Conservation (phyloP, 2,113 vertebrate genomes). For the Hippocampus zosterae region DNA sequence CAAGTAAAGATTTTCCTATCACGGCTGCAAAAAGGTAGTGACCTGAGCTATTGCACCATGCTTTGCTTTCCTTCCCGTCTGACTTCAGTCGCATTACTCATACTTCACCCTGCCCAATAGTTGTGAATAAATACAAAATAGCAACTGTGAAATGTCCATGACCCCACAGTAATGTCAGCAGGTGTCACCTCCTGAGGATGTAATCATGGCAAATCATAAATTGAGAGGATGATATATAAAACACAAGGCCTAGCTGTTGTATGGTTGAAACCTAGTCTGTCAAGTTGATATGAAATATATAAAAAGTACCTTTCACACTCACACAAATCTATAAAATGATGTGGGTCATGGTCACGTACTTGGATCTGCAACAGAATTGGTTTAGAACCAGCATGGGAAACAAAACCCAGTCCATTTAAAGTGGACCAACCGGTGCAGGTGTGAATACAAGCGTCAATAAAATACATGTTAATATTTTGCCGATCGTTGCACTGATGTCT, state of each 20-base stretch:
- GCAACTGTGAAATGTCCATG: slow-evolving; percentile 29
- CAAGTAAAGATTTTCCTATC: slow-evolving; percentile 14
- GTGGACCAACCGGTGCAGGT: too few relatives aligned
- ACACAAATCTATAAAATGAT: too few relatives aligned
- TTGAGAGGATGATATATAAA: slow-evolving; percentile 36
- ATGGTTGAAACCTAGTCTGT: slow-evolving; percentile 34
- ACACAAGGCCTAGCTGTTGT: slow-evolving; percentile 36
- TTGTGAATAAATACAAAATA: slow-evolving; percentile 45
- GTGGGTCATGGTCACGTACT: too few relatives aligned
- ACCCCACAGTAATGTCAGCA: slow-evolving; percentile 26
- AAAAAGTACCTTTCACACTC: slow-evolving; percentile 9
- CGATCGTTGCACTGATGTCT: too few relatives aligned
- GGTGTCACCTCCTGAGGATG: slow-evolving; percentile 13
- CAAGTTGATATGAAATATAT: slow-evolving; percentile 36
- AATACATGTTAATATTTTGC: too few relatives aligned
- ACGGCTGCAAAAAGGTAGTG: background rate
- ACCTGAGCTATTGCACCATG: slow-evolving; percentile 12
- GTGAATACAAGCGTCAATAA: too few relatives aligned
- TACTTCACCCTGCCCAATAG: slow-evolving; percentile 36
- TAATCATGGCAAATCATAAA: slow-evolving; percentile 52
- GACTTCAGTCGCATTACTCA: slow-evolving; percentile 38
- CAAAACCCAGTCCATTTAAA: too few relatives aligned
- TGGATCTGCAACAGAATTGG: too few relatives aligned
- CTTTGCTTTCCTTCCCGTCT: slow-evolving; percentile 9
- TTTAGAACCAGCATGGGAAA: too few relatives aligned